Base-by-base conservation (phyloP, 1,140 invertebrate genomes). In the Neodiprion lecontei region DNA sequence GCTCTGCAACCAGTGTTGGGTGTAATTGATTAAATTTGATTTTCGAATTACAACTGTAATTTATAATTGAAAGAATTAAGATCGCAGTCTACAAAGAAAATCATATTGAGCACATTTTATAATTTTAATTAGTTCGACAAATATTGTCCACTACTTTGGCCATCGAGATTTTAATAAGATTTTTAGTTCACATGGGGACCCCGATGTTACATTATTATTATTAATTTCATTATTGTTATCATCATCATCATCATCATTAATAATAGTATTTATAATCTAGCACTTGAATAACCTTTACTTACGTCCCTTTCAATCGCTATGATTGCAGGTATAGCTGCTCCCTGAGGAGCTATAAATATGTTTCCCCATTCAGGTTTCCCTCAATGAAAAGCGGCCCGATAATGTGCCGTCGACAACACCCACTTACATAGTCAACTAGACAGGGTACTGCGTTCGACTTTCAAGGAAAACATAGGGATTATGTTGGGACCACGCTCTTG, bases 371-470 rank as follows among this genome's bases (percentile, higher is more conserved):
- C 1, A 81, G 67, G 76, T 79, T 82, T 28, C 75, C 78, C 68
- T 81, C 77, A 69, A 80, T 77, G 69, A 86, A 83, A 72, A 84
- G 78, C 76, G 80, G 80, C 9, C 82, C 84, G 11, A 87, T 79
- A 65, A 86, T 78, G 73, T 65, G 23, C 81, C 67, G 28, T 78
- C 74, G 47, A 85, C 72, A 75, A 87, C 83, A 9, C 82, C 82
- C 21, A 77, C 77, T 1, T 81, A 86, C 77, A 87, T 79, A 78
- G 84, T 85, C 11, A 84, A 28, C 78, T 85, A 82, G 75, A 77
- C 74, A 66, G 77, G 78, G 73, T 79, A 79, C 79, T 87, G 82
- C 14, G 76, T 79, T 72, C 82, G 75, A 9, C n/a, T 67, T 70
- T 80, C 77, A 72, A 74, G 74, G 49, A 81, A 74, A 69, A 75